Conservation (phyloP, 2,888 invertebrate species). For the Halocaridina rubra region DNA sequence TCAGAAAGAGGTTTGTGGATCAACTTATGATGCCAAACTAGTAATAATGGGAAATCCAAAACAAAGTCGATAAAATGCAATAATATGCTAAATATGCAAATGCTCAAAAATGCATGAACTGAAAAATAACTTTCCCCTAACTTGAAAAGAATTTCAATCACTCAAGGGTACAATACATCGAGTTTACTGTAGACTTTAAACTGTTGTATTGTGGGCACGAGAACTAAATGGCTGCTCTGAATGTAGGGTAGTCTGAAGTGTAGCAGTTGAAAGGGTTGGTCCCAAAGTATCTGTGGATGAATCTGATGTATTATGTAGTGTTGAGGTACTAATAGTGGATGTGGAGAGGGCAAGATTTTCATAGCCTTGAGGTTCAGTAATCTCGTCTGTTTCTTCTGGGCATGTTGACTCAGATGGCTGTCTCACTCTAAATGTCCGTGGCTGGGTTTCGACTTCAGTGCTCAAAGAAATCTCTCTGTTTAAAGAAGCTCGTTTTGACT, state of each 20-base stretch:
- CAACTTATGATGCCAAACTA: too few relatives aligned
- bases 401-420: slow-evolving; percentile 46
- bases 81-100: too few relatives aligned
- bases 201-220: too few relatives aligned
- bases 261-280: slow-evolving; percentile 18
- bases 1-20: too few relatives aligned
- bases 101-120: too few relatives aligned
- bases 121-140: too few relatives aligned
- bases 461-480: neutral
- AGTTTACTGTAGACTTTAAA: too few relatives aligned
- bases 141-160: too few relatives aligned
- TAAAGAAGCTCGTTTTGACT: neutral
- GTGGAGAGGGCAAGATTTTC: slow-evolving; percentile 38
- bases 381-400: slow-evolving; percentile 23
- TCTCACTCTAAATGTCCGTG: neutral
- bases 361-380: slow-evolving; percentile 22
- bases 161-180: too few relatives aligned
- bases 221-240: too few relatives aligned
- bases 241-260: slow-evolving; percentile 34
- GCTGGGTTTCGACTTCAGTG: neutral
- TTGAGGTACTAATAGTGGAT: slow-evolving; percentile 10
- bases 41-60: too few relatives aligned
- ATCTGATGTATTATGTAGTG: slow-evolving; percentile 9
- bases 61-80: too few relatives aligned
- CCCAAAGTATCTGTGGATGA: slow-evolving; percentile 36